A percentile compares a stretch with the other conserved stretches of the same genome.
phyloP scores from a whole-genome alignment of 1,140 invertebrate genomes.

The Ericerus pela region DNA sequence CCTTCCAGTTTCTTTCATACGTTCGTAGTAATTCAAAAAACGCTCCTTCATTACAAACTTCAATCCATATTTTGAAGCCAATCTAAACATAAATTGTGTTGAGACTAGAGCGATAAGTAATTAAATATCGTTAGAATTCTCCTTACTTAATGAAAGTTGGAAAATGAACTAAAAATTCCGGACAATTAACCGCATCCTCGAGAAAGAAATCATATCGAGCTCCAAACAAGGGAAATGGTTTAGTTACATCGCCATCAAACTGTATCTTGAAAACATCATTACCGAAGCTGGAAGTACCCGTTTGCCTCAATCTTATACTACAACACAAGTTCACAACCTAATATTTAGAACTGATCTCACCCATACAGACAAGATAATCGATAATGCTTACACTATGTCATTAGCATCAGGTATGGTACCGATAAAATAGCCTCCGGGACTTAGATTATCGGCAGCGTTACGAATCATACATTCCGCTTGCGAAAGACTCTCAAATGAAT shows the following conservation, averaged over 20 bases:
- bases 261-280: conserved; percentile 75
- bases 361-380: neutral
- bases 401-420: conserved; percentile 88
- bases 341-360: conserved; percentile 10
- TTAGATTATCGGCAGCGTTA: conserved; percentile 80
- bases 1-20: conserved; percentile 34
- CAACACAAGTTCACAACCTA: conserved; percentile 20
- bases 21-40: conserved; percentile 41
- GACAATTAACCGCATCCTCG: conserved; percentile 93
- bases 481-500: conserved; percentile 81
- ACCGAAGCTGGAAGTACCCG: conserved; percentile 52
- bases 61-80: conserved; percentile 42
- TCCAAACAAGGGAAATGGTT: conserved; percentile 75
- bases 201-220: conserved; percentile 92
- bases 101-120: neutral
- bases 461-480: conserved; percentile 85
- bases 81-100: conserved; percentile 28
- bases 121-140: neutral
- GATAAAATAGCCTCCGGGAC: conserved; percentile 85
- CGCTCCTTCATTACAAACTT: conserved; percentile 38
- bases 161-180: conserved; percentile 94
- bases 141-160: conserved; percentile 49
- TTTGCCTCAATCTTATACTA: conserved; percentile 42
- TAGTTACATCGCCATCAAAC: conserved; percentile 53
- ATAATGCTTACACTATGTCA: conserved; percentile 60